Evolutionary conservation across 2,797 vertebrate species (phyloP), one percentile per base, ranked within the genome.

Genomic region (Mastacembelus armatus): DNA sequence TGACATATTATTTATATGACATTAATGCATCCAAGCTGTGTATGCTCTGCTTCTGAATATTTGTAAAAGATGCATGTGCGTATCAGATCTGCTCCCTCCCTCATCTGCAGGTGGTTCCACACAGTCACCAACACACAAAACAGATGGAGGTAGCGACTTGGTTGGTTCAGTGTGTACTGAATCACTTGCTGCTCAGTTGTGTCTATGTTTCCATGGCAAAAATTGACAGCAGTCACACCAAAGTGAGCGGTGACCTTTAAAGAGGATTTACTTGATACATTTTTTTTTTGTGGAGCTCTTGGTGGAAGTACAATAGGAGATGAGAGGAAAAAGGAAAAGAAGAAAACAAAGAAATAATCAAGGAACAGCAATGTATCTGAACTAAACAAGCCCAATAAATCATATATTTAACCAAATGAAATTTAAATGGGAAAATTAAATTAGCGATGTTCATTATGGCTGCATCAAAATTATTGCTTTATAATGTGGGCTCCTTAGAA

Each of bases 111-210:
- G 71, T 50, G 67, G 65, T 4, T 14, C 65, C 58, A 29, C 67
- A 10, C 55, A 48, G 73, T 55, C 74, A 44, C 26, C 5, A 42
- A 39, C 36, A 49, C 19, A 35, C 19, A 51, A 39, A 44, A 64
- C 80, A 77, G 73, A 83, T 64, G 75, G 77, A 78, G 63, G 57
- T 0, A 21, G 51, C 52, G 76, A 68, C 68, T 59, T 19, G 68
- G 44, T 67, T 22, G 27, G 77, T n/a, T 33, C 66, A 60, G 32
- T 36, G 33, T 40, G 26, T 11, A 10, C 61, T 70, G 74, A 83
- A 39, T 83, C 78, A 62, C 45, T 67, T 5, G 47, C 60, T 45
- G 29, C 70, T 76, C 27, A 22, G 58, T 51, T 51, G 66, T 26
- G 5, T 52, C 63, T 15, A 16, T 1, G 40, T 69, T 73, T 68